Evolutionary conservation across 2,113 vertebrate species (phyloP), one percentile per base, ranked within the genome.

Genomic region (Dasyornis broadbenti): DNA sequence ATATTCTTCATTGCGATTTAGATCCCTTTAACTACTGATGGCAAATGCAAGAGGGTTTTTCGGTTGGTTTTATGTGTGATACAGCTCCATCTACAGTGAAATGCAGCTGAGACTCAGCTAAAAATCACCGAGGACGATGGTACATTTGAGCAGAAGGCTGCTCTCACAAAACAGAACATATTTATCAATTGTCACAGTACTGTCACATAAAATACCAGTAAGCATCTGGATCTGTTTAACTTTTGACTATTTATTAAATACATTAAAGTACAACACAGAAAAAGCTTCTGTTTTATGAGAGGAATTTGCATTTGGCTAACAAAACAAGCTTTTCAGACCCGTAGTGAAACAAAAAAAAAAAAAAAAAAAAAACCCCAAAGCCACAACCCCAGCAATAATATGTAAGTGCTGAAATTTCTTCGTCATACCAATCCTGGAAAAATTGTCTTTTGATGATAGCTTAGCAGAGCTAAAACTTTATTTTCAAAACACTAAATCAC

Each of bases 41-140:
- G 37, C 10, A 79, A 84, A 44, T 27, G 26, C 4, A 52, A 31
- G 0, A n/a, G 19, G 3, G 5, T 0, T 33, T 44, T 80, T 37
- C 35, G 4, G 19, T 63, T 63, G 45, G 19, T 42, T 90, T 90
- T 68, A 8, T 52, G 52, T 40, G 81, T 85, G 53, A 86, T 49
- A 89, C 19, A 95, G 95, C 81, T 94, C 92, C 95, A 93, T 12
- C 92, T 93, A 87, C 72, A 91, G 83, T 49, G 65, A 94, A 91
- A 95, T 42, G 28, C 40, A 85, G 57, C n/a, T 37, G n/a, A 49
- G 69, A 28, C n/a, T 47, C 71, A 47, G 28, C n/a, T 49, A 18
- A 49, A 76, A 82, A 68, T 23, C 57, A 82, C 22, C 13, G 14
- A 26, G 70, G 47, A 76, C 49, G 33, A 84, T 6, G 23, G 15